Evolutionary conservation across 2,113 vertebrate genomes (phyloP), one percentile per base, ranked within the genome.

Genomic region (Oreochromis aureus): DNA sequence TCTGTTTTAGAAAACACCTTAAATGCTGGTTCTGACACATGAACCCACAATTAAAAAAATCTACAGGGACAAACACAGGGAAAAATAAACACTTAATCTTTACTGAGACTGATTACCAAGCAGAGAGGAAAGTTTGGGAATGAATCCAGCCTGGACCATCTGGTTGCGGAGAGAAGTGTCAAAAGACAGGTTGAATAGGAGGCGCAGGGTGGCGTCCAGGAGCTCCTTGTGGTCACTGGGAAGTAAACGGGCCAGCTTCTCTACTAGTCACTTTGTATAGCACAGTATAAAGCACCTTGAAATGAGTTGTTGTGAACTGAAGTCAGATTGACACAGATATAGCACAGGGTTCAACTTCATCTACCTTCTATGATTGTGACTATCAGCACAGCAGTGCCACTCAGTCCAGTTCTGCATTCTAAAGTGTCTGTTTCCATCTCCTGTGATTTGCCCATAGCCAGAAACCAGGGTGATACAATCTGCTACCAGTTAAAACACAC

Each of bases 101-200:
- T 44, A 16, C 51, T n/a, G 71, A 36, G 39, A 10, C 82, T 30
- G 48, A 93, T 93, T 98, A 98, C 98, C 98, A 83, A 99, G 92
- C 59, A 99, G 96, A 0, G 96, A 92, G 56, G 96, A 98, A 86
- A 99, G 97, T 87, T 97, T 98, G 83, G 97, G 97, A 80, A 99
- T 95, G 80, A 99, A 96, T 76, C 97, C 98, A 18, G 97, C 97
- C 95, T 98, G 96, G 12, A 99, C 98, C 98, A 99, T 99, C 90
- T 98, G 98, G 91, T 97, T 96, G 86, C 98, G 97, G 76, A 99
- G 97, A 84, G 96, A 91, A 13, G 97, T 97, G 95, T 99, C 98
- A 89, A 99, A 99, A 44, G 98, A 99, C 3, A 98, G 97, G 84
- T 98, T 99, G 63, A 98, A 95, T 16, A 99, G 94, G 58, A 99